These are phyloP conservation scores for Petrocephalus sullivani DNA, from an alignment of 2,797 vertebrate genomes.

Conservation along the genomic window DNA sequence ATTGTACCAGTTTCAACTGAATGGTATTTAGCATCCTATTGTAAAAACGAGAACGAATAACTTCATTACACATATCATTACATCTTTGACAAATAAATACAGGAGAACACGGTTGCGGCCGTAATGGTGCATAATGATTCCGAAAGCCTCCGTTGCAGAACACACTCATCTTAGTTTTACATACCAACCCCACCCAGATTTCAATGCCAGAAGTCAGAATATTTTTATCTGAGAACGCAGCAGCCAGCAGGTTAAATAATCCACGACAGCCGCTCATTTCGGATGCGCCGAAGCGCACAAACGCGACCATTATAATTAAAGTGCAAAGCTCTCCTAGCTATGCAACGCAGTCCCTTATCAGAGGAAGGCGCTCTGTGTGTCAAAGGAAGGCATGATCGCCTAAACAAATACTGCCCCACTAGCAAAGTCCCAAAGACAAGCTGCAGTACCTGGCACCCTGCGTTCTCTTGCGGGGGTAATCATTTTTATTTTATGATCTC, in stretches of 20 bases:
- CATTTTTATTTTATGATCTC: not conserved
- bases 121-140: not conserved
- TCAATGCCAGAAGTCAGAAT: constrained; percentile 35
- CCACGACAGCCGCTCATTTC: constrained; percentile 57
- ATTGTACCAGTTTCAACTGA: not conserved
- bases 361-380: constrained; percentile 76
- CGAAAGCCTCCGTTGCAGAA: not conserved
- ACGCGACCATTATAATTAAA: constrained; percentile 83
- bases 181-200: not conserved
- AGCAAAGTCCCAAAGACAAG: constrained; percentile 94
- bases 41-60: not conserved
- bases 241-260: constrained; percentile 57
- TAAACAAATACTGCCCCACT: constrained; percentile 94
- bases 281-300: constrained; percentile 65
- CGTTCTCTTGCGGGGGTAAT: constrained; percentile 79
- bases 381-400: constrained; percentile 68
- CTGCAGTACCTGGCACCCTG: constrained; percentile 88
- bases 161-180: not conserved
- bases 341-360: constrained; percentile 88
- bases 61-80: not conserved
- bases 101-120: constrained; percentile 14
- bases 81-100: constrained; percentile 16
- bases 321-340: constrained; percentile 73
- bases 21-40: not conserved
- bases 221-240: constrained; percentile 29